Base-by-base conservation (phyloP, 2,113 vertebrate genomes). In the Nasalis larvatus region DNA sequence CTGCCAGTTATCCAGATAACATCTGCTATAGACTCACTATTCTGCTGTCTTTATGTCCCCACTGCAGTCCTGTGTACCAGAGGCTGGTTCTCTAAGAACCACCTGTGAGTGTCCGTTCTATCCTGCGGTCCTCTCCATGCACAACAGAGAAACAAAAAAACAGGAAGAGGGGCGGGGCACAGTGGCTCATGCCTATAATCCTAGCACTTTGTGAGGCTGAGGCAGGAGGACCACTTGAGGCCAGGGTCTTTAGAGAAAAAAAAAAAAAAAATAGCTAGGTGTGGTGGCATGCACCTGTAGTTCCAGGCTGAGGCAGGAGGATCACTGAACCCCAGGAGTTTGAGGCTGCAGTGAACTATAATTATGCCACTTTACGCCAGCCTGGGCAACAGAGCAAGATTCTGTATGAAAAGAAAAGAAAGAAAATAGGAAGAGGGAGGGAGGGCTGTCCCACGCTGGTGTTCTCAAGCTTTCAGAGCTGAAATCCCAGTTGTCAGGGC, bases 111-210 rank as follows among this genome's bases (percentile, higher is more conserved):
- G 45, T 27, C 40, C 7, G 17, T 68, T 14, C 49, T 47, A 47
- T 54, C n/a, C 17, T 58, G 8, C 45, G 35, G 35, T 77, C 27
- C 80, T 60, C 3, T 77, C n/a, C 42, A 35, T 11, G 11, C 18
- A 69, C 30, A 25, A 11, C 11, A 78, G 23, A 80, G 54, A 77
- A 83, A 37, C 21, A 27, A 17, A 68, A 49, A 69, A 49, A 47
- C 0, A 1, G 4, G 23, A 52, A 69, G 32, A 16, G 0, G 30
- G 30, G 60, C 27, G 0, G 0, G 12, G 12, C 60, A 30, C 60
- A 14, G 27, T 63, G 60, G 60, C 60, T 32, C 27, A 63, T 63
- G 60, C 60, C 60, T 32, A 63, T 63, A 63, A 63, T 30, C 60
- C 60, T 27, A 63, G 60, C 27, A 63, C 27, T 63, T 32, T 32